Conservation (phyloP, 2,888 invertebrate species). For the Oscheius myriophilus region DNA sequence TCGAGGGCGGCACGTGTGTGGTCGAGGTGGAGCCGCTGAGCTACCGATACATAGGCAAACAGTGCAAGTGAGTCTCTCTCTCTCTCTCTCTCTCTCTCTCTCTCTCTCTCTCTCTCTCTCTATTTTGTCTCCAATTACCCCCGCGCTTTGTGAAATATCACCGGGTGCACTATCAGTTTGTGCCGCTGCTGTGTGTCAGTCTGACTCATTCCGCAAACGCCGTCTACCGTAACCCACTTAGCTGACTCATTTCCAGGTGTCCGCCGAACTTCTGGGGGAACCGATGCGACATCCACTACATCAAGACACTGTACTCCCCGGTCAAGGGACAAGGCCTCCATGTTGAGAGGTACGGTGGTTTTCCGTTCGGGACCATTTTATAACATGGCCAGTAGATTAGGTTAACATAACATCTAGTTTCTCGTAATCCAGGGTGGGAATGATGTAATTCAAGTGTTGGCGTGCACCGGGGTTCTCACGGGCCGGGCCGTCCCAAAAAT, state of each 20-base stretch:
- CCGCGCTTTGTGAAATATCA: background rate
- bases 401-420: too few species aligned
- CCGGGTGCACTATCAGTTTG: background rate
- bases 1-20: conserved; percentile 6
- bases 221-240: background rate
- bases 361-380: background rate
- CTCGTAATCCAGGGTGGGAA: too few species aligned
- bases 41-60: conserved; percentile 11
- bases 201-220: background rate
- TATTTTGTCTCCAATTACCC: background rate
- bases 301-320: conserved; percentile 4
- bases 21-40: conserved; percentile 14
- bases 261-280: conserved; percentile 10
- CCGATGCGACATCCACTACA: conserved; percentile 17
- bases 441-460: too few species aligned
- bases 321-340: background rate
- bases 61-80: conserved; percentile 5
- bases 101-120: background rate
- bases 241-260: conserved; percentile 18
- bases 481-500: too few species aligned
- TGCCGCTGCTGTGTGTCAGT: background rate
- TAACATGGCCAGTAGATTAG: too few species aligned
- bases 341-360: conserved; percentile 1
- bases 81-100: background rate
- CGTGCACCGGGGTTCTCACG: too few species aligned